Conservation (phyloP, 2,888 invertebrate genomes). For the Caenorhabditis drosophilae region DNA sequence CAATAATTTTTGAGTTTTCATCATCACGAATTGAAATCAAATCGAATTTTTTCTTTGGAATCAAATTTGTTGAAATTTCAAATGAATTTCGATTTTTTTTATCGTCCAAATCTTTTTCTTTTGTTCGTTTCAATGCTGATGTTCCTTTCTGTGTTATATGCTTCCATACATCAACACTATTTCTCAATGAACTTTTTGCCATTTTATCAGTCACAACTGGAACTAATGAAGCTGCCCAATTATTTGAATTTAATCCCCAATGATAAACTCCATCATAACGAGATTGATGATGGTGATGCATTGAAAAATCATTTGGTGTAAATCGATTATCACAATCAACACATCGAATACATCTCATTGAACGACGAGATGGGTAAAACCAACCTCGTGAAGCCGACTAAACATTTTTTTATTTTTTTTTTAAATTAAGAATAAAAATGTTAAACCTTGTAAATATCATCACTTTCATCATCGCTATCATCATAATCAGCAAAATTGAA, state of each 20-base stretch:
- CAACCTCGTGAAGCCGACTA: background rate
- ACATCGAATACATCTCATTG: constrained; percentile 2
- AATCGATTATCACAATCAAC: background rate
- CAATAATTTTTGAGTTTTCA: too few species aligned
- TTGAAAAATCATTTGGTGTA: background rate
- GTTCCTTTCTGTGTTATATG: background rate
- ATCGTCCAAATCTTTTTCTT: too few species aligned
- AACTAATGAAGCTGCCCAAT: too few species aligned
- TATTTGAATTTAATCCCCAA: background rate
- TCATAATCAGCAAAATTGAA: constrained; percentile 3
- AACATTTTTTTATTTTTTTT: background rate
- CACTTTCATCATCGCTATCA: background rate
- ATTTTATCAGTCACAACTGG: too few species aligned
- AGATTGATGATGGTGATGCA: background rate
- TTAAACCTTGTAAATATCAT: too few species aligned
- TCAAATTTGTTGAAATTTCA: too few species aligned
- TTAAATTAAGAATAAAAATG: too few species aligned
- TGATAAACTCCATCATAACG: background rate
- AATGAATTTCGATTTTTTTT: too few species aligned
- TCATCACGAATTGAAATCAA: too few species aligned
- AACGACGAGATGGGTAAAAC: constrained; percentile 1
- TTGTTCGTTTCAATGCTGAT: background rate
- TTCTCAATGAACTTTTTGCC: too few species aligned
- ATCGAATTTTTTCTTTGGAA: too few species aligned
- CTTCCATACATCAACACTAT: too few species aligned